Conservation (phyloP, 2,113 vertebrate species). For the Pluvianellus socialis region DNA sequence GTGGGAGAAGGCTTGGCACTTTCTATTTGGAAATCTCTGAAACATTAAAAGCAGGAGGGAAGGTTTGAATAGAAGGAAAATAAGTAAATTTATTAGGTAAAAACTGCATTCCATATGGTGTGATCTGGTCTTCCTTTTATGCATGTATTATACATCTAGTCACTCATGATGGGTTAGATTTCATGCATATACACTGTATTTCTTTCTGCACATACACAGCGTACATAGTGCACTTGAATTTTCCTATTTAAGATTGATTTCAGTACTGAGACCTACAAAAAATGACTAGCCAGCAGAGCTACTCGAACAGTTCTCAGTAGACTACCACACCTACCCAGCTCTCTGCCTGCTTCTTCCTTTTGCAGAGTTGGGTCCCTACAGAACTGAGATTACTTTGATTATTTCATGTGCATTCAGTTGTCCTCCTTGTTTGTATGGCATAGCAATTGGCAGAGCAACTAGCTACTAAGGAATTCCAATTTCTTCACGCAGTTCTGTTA, state of each 20-base stretch:
- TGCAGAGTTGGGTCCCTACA: not conserved
- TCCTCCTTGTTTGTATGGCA: not conserved
- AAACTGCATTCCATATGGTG: not conserved
- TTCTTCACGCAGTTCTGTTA: not conserved
- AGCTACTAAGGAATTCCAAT: not conserved
- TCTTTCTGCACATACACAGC: not conserved
- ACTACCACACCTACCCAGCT: not conserved
- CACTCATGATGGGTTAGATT: not conserved
- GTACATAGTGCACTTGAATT: not conserved
- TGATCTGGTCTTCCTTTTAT: constrained; percentile 23
- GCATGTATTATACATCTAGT: not conserved
- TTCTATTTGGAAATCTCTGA: constrained; percentile 23
- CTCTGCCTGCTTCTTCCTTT: not conserved
- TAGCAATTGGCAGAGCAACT: not conserved
- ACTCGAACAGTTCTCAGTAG: not conserved
- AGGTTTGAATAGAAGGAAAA: constrained; percentile 1
- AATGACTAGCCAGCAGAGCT: not conserved
- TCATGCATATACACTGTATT: not conserved
- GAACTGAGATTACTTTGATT: not conserved
- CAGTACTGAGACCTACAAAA: not conserved
- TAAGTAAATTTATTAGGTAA: not conserved
- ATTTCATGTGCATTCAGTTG: not conserved
- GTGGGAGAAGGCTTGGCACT: constrained; percentile 21
- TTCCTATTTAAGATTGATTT: not conserved
- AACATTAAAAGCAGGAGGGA: not conserved